Percentiles rank a stretch among this genome's conserved stretches.
Conservation (phyloP, 2,113 vertebrate species). For the Passer domesticus region DNA sequence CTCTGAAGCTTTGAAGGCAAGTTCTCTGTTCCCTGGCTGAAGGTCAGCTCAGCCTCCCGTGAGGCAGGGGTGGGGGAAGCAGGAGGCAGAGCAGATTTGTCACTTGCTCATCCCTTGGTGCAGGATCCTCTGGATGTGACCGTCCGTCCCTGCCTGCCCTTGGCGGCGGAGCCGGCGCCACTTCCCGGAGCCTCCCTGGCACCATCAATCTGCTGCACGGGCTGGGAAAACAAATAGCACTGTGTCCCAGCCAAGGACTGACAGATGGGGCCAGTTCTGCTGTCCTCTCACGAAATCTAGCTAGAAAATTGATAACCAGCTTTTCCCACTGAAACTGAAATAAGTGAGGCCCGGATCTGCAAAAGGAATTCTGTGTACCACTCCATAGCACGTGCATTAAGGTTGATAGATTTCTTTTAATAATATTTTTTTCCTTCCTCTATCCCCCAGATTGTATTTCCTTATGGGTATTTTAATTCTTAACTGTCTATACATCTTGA, state of each 20-base stretch:
- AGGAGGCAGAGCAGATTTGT: not conserved
- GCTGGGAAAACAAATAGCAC: constrained; percentile 35
- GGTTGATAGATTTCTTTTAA: not conserved
- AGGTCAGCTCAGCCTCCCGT: not conserved
- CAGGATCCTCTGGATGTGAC: not conserved
- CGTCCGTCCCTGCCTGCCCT: not conserved
- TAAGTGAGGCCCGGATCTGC: not conserved
- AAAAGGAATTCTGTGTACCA: not conserved
- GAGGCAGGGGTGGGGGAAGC: not conserved
- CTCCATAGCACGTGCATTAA: not conserved
- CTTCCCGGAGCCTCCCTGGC: not conserved
- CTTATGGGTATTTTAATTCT: not conserved
- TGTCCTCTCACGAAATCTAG: not conserved
- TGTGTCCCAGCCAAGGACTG: constrained; percentile 39
- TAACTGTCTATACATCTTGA: not conserved
- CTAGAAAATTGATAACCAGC: not conserved
- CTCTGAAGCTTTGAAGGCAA: not conserved
- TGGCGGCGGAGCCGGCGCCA: not conserved
- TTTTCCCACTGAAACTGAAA: not conserved
- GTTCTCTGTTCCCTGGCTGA: not conserved
- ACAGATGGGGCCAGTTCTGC: constrained; percentile 23
- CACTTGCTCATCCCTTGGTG: not conserved
- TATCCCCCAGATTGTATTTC: not conserved
- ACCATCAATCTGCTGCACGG: not conserved
- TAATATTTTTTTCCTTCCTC: not conserved